Conservation (phyloP, 1,140 invertebrate species). For the Procambarus clarkii region DNA sequence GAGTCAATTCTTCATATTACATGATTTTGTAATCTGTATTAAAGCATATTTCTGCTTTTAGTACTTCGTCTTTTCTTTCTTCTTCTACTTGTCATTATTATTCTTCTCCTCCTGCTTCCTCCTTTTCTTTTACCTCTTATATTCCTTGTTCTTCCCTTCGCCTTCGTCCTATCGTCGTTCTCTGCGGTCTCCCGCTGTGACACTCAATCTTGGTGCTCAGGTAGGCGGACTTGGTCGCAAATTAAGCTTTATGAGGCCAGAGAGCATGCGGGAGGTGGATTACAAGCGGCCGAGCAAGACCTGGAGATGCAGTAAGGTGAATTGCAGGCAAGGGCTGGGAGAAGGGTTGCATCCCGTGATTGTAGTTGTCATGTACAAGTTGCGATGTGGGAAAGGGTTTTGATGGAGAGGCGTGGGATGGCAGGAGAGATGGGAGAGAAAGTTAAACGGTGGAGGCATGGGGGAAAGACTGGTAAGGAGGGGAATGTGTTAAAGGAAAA, state of each 20-base stretch:
- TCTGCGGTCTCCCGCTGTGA: background rate
- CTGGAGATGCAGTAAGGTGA: background rate
- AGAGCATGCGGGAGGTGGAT: background rate
- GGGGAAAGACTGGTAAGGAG: no score
- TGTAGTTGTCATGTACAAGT: no score
- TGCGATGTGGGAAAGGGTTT: no score
- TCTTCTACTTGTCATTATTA: background rate
- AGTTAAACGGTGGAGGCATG: no score
- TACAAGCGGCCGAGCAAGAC: background rate
- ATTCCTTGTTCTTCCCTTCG: background rate
- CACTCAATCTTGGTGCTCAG: slow-evolving; percentile 2
- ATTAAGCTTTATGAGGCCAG: background rate
- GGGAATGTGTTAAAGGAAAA: no score
- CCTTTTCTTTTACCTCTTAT: no score
- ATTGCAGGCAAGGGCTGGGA: background rate
- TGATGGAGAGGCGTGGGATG: no score
- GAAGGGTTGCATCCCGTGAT: no score
- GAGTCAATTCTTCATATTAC: no score
- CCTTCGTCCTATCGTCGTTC: background rate
- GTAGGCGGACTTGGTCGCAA: background rate
- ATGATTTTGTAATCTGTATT: no score
- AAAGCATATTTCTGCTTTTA: background rate
- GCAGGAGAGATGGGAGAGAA: no score
- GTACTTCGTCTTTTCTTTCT: background rate
- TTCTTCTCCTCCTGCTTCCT: background rate